These are phyloP conservation scores for Eupithecia subfuscata DNA, from an alignment of 2,888 invertebrate genomes.

Conservation along the genomic window DNA sequence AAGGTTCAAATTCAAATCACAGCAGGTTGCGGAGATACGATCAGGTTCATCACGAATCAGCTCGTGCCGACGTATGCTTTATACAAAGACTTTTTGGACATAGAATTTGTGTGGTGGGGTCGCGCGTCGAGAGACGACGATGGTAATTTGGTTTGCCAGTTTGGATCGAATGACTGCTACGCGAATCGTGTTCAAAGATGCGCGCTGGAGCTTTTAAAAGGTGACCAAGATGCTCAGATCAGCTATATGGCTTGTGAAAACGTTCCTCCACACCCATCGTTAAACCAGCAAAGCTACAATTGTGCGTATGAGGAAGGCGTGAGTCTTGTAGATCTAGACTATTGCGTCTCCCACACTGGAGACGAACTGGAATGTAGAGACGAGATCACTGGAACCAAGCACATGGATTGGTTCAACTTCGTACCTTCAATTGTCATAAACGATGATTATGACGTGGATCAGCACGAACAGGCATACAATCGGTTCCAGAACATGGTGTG, in stretches of 20 bases:
- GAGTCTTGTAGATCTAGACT: conserved; percentile 58
- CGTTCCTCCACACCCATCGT: conserved; percentile 55
- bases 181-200: conserved; percentile 76
- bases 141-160: conserved; percentile 63
- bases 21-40: conserved; percentile 69
- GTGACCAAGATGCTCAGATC: conserved; percentile 63
- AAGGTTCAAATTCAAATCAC: conserved; percentile 66
- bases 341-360: conserved; percentile 61
- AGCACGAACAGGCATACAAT: conserved; percentile 50
- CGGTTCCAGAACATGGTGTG: conserved; percentile 63
- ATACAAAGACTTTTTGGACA: conserved; percentile 64
- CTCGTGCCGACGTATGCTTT: conserved; percentile 59
- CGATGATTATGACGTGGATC: conserved; percentile 47
- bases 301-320: conserved; percentile 67
- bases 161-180: conserved; percentile 67
- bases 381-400: conserved; percentile 53
- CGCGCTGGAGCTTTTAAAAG: conserved; percentile 59
- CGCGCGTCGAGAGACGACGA: conserved; percentile 56
- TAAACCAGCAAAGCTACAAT: conserved; percentile 53
- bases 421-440: conserved; percentile 71
- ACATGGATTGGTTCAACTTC: conserved; percentile 59
- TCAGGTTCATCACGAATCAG: conserved; percentile 59
- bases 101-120: conserved; percentile 78
- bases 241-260: conserved; percentile 75
- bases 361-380: conserved; percentile 62